These are phyloP conservation scores for Papilio aristodemus DNA, from an alignment of 1,140 invertebrate species.

Conservation along the genomic window DNA sequence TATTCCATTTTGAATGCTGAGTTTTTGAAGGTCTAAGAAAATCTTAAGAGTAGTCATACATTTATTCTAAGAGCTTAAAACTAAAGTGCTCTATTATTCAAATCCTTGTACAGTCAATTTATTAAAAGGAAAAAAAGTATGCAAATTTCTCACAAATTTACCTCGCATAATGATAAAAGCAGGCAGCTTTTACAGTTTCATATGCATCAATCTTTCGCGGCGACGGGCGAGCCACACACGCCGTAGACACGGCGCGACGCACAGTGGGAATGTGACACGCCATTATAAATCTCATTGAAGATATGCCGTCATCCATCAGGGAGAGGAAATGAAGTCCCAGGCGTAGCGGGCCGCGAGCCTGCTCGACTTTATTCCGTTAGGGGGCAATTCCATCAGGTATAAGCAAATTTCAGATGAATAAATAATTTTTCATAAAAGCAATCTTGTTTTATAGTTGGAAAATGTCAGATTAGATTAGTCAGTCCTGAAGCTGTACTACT, in stretches of 20 bases:
- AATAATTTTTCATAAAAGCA: slow-evolving; percentile 24
- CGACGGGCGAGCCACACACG: slow-evolving; percentile 23
- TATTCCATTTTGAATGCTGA: no score
- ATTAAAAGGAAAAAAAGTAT: slow-evolving; percentile 4
- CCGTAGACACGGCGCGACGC: slow-evolving; percentile 19
- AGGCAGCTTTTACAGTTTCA: slow-evolving; percentile 18
- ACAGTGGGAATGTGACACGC: slow-evolving; percentile 59
- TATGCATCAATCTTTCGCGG: slow-evolving; percentile 54
- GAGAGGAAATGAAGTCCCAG: slow-evolving; percentile 67
- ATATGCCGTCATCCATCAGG: slow-evolving; percentile 68
- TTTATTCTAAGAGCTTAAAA: no score
- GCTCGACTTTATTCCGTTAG: slow-evolving; percentile 27
- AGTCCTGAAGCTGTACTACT: neutral
- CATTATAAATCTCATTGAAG: slow-evolving; percentile 74
- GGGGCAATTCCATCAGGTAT: slow-evolving; percentile 31
- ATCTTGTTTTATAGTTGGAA: slow-evolving; percentile 14
- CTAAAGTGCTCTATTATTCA: no score
- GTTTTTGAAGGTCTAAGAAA: no score
- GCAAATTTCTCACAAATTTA: slow-evolving; percentile 16
- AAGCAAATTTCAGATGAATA: slow-evolving; percentile 27
- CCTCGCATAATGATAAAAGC: slow-evolving; percentile 14
- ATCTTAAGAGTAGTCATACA: no score
- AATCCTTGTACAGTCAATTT: neutral
- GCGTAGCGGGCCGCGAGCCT: slow-evolving; percentile 36
- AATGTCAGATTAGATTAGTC: slow-evolving; percentile 5